Percentiles rank a stretch among this genome's conserved stretches.
Evolutionary conservation across 2,113 vertebrate genomes (phyloP).

Genomic region (Chrysemys picta): DNA sequence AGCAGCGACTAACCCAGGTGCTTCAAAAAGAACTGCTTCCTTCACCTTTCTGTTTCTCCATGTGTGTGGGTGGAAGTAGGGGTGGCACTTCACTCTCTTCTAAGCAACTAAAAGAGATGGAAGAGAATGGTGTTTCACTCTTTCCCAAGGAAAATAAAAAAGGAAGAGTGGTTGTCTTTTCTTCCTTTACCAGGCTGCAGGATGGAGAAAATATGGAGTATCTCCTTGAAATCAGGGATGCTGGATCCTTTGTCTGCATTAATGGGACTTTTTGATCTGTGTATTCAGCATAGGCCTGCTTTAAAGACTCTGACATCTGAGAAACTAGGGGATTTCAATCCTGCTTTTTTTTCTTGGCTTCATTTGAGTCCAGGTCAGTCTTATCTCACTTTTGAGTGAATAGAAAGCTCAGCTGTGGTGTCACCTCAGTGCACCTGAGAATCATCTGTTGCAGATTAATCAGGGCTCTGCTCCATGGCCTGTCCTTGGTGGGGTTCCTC

Average conservation of each 20-base stretch:
- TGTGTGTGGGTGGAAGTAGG: not conserved
- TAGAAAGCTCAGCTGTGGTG: not conserved
- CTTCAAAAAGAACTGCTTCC: not conserved
- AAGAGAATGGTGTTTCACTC: not conserved
- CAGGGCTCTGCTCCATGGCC: not conserved
- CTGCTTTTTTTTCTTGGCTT: not conserved
- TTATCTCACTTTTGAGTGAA: not conserved
- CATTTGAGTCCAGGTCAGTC: not conserved
- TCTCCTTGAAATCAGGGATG: not conserved
- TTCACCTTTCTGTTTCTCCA: not conserved
- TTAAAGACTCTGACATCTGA: not conserved
- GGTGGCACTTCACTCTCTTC: not conserved
- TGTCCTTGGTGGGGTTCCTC: not conserved
- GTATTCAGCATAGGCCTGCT: accelerated
- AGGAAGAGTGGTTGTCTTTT: not conserved
- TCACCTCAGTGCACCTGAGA: not conserved
- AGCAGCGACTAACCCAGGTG: not conserved
- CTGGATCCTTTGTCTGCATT: not conserved
- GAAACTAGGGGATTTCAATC: not conserved
- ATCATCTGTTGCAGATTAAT: not conserved
- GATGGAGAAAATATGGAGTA: not conserved
- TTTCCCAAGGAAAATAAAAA: not conserved
- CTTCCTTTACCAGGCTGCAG: not conserved
- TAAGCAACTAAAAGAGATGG: not conserved
- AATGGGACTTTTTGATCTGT: not conserved